These are phyloP conservation scores for Maniola jurtina DNA, from an alignment of 1,140 invertebrate genomes.

Conservation along the genomic window DNA sequence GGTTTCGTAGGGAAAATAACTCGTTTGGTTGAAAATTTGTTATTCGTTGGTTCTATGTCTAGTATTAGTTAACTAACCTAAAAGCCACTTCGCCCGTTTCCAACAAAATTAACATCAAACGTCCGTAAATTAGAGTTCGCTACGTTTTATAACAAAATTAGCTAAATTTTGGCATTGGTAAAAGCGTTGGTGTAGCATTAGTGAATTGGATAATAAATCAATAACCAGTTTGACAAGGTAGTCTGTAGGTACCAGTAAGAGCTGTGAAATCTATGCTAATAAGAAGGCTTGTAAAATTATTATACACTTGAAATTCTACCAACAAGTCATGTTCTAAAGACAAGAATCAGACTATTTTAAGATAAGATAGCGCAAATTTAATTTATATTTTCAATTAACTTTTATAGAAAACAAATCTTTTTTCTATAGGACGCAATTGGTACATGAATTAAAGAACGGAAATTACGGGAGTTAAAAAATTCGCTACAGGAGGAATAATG, in stretches of 20 bases:
- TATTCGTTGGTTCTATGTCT: slow-evolving; percentile 1
- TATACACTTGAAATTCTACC: neutral
- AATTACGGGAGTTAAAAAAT: too few relatives aligned
- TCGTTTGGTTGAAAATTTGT: too few relatives aligned
- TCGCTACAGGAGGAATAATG: too few relatives aligned
- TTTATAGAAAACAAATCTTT: too few relatives aligned
- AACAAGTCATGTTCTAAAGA: neutral
- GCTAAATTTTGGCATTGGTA: neutral
- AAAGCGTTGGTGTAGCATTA: neutral
- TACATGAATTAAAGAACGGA: too few relatives aligned
- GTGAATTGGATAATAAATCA: neutral
- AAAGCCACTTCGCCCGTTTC: slow-evolving; percentile 18
- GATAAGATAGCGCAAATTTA: too few relatives aligned
- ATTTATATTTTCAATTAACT: too few relatives aligned
- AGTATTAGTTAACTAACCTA: slow-evolving; percentile 18
- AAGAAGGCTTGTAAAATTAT: neutral
- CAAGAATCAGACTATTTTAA: too few relatives aligned
- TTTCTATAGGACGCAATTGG: too few relatives aligned
- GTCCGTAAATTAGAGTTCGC: slow-evolving; percentile 9
- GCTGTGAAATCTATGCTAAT: neutral
- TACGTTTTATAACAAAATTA: slow-evolving; percentile 15
- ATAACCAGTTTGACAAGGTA: neutral
- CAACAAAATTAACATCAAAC: slow-evolving; percentile 26
- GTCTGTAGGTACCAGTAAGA: neutral
- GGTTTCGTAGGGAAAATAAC: too few relatives aligned